Evolutionary conservation across 2,797 vertebrate species (phyloP).

Genomic region (Platyrinchus mystaceus): DNA sequence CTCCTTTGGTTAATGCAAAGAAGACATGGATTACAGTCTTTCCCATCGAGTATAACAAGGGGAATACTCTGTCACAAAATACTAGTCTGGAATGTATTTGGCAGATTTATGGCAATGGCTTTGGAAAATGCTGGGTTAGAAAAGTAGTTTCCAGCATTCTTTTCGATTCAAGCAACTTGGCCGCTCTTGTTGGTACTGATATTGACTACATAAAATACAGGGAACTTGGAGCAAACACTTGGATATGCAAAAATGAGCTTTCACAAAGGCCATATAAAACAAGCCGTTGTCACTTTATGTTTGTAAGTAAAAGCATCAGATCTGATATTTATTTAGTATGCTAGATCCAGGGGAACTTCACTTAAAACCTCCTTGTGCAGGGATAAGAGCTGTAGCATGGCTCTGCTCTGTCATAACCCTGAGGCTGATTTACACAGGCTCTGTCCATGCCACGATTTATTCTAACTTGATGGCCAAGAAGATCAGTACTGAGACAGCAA

Average conservation of each 20-base stretch:
- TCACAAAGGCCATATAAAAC: background rate
- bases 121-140: slow-evolving; percentile 26
- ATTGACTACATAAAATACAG: background rate
- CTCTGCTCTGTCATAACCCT: background rate
- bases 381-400: background rate
- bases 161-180: background rate
- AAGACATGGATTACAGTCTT: background rate
- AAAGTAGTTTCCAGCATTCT: background rate
- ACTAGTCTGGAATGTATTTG: background rate
- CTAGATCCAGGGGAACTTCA: background rate
- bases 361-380: background rate
- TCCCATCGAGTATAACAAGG: background rate
- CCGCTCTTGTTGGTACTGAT: background rate
- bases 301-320: background rate
- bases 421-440: background rate
- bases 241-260: background rate
- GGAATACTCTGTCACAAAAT: background rate
- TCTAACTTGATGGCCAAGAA: background rate
- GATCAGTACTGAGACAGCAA: background rate
- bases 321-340: background rate
- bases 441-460: background rate
- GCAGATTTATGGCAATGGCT: background rate
- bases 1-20: background rate
- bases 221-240: background rate
- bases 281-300: background rate